Percentiles rank a stretch among this genome's conserved stretches.
phyloP scores from a whole-genome alignment of 2,888 invertebrate species.

The Neoitamus cyanurus region DNA sequence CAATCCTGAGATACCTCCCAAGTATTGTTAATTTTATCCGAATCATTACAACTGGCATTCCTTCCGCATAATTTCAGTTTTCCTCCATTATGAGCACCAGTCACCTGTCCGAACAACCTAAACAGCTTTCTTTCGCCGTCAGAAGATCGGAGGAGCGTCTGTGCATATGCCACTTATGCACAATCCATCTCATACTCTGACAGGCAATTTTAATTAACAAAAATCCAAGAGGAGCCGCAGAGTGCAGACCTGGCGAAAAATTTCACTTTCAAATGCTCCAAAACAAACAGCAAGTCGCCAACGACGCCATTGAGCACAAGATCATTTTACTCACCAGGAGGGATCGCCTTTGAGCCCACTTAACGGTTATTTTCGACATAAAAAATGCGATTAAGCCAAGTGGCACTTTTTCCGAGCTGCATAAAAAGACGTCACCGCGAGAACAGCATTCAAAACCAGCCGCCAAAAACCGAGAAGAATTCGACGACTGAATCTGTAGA shows the following conservation, averaged over 20 bases:
- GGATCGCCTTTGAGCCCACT: slow-evolving; percentile 40
- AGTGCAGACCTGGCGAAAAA: neutral
- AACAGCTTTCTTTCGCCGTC: neutral
- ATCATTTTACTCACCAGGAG: slow-evolving; percentile 8
- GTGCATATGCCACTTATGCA: neutral
- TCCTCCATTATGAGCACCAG: neutral
- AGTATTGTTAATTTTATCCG: neutral
- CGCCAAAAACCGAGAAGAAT: neutral
- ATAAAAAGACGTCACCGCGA: neutral
- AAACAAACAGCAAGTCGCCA: neutral
- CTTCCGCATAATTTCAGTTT: neutral
- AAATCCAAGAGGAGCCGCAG: neutral
- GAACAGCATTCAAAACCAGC: slow-evolving; percentile 7
- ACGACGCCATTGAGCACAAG: neutral
- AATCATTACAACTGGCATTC: neutral
- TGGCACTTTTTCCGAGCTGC: neutral
- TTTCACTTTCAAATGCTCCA: slow-evolving; percentile 34
- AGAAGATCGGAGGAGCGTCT: neutral
- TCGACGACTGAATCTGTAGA: neutral
- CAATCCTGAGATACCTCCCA: neutral
- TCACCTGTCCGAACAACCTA: neutral
- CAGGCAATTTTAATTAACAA: slow-evolving; percentile 6
- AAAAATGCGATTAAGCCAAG: slow-evolving; percentile 11
- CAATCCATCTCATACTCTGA: slow-evolving; percentile 9
- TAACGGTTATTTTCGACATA: slow-evolving; percentile 43